Percentiles rank a stretch among this genome's conserved stretches.
Evolutionary conservation across 2,113 vertebrate genomes (phyloP).

Genomic region (Eublepharis macularius): DNA sequence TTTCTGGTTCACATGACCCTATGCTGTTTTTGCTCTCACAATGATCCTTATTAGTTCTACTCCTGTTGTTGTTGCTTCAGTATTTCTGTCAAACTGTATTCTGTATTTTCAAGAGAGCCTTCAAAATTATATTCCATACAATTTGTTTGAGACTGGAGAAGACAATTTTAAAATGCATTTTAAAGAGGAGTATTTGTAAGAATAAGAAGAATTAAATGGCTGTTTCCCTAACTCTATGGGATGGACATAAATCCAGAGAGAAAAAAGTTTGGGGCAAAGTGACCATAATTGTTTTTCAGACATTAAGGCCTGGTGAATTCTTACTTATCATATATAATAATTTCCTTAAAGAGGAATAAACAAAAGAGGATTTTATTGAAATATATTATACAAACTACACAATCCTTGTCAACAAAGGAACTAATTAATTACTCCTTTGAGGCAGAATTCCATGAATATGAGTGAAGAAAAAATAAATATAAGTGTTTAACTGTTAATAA

Average conservation of each 20-base stretch:
- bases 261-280: constrained; percentile 23
- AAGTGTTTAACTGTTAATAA: constrained; percentile 72
- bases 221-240: background rate
- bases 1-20: background rate
- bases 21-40: too few relatives aligned
- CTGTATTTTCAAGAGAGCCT: too few relatives aligned
- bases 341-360: constrained; percentile 48
- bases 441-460: constrained; percentile 63
- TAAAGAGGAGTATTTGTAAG: constrained; percentile 2
- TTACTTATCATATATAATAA: constrained; percentile 53
- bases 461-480: constrained; percentile 70
- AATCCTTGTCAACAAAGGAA: constrained; percentile 67
- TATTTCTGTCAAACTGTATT: too few relatives aligned
- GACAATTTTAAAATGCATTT: background rate
- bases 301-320: background rate
- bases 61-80: too few relatives aligned
- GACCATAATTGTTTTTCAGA: background rate
- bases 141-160: too few relatives aligned
- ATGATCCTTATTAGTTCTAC: too few relatives aligned
- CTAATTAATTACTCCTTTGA: constrained; percentile 77
- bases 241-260: background rate
- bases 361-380: constrained; percentile 61
- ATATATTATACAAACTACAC: constrained; percentile 59
- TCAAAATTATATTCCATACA: too few relatives aligned
- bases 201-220: constrained; percentile 7